Percentiles rank a stretch among this genome's conserved stretches.
phyloP scores from a whole-genome alignment of 1,140 invertebrate species.

The Temnothorax longispinosus region DNA sequence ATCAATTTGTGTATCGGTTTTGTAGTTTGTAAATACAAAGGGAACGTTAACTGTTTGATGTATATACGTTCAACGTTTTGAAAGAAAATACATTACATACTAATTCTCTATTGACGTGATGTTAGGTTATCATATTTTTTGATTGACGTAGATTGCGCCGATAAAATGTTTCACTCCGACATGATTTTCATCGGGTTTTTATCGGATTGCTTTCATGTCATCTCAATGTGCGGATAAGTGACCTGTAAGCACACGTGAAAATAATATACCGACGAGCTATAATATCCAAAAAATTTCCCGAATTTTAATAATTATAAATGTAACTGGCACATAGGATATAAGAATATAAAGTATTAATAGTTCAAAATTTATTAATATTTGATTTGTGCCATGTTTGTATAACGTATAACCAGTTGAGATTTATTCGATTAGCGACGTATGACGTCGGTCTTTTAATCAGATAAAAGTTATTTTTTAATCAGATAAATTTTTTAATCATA shows the following conservation, averaged over 20 bases:
- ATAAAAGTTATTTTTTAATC: background rate
- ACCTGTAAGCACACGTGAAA: background rate
- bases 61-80: background rate
- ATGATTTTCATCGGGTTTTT: slow-evolving; percentile 31
- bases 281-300: background rate
- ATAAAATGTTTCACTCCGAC: slow-evolving; percentile 5
- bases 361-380: background rate
- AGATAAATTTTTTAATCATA: background rate
- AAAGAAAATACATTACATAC: slow-evolving; percentile 31
- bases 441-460: background rate
- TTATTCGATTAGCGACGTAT: background rate
- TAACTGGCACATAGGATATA: background rate
- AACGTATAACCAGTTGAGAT: background rate
- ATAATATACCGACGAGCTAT: slow-evolving; percentile 5
- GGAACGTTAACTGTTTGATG: background rate
- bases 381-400: background rate
- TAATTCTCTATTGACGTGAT: background rate
- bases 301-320: slow-evolving; percentile 9
- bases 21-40: background rate
- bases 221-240: slow-evolving; percentile 7
- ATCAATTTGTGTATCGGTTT: background rate
- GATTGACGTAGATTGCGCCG: slow-evolving; percentile 1
- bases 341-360: background rate
- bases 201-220: slow-evolving; percentile 24
- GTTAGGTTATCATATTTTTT: slow-evolving; percentile 9